Evolutionary conservation across 2,888 invertebrate species (phyloP).

Genomic region (Linnaemya vulpina): DNA sequence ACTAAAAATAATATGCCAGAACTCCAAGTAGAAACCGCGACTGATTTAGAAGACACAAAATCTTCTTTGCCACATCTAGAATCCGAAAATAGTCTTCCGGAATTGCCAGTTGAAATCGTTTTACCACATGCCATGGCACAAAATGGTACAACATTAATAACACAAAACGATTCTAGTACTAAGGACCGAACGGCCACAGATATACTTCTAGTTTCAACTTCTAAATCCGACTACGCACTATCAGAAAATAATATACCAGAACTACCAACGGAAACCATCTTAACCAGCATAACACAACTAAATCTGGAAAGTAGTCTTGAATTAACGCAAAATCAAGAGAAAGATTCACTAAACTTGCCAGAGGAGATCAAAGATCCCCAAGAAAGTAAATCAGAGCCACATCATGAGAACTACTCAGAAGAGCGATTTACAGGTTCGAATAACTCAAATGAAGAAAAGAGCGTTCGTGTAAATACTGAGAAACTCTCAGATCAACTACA

Average conservation of each 20-base stretch:
- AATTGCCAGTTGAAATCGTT: constrained; percentile 43
- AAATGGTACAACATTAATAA: neutral
- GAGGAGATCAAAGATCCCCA: neutral
- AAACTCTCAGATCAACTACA: neutral
- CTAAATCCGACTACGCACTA: constrained; percentile 26
- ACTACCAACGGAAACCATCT: constrained; percentile 55
- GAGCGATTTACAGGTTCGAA: neutral
- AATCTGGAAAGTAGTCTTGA: neutral
- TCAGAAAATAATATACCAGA: constrained; percentile 58
- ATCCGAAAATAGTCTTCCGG: constrained; percentile 31
- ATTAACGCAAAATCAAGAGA: neutral
- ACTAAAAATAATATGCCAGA: constrained; percentile 59
- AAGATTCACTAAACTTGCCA: neutral
- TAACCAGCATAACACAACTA: neutral
- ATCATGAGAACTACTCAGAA: neutral
- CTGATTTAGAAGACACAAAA: neutral
- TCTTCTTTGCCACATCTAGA: constrained; percentile 32
- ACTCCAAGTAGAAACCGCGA: constrained; percentile 57
- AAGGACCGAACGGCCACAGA: constrained; percentile 1
- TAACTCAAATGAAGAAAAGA: neutral
- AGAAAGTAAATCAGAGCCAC: neutral
- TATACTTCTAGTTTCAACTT: constrained; percentile 9
- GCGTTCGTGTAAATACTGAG: neutral
- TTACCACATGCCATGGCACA: neutral
- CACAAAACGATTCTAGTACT: neutral